Evolutionary conservation across 2,888 invertebrate species (phyloP).

Genomic region (Papilio gigon): DNA sequence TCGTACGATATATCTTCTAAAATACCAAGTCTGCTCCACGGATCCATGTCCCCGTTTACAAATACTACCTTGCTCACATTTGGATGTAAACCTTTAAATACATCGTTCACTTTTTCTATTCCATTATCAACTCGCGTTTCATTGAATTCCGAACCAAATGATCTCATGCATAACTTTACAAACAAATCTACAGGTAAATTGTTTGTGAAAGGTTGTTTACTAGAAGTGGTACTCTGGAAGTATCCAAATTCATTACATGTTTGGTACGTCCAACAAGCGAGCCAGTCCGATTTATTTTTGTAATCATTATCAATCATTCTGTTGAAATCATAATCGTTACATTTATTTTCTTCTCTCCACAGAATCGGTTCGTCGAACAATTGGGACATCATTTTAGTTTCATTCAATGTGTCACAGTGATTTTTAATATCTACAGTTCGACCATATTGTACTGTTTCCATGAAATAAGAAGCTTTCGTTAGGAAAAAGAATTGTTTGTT

Average conservation of each 20-base stretch:
- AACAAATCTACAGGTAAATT: slow-evolving; percentile 71
- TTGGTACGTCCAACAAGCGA: slow-evolving; percentile 85
- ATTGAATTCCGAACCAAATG: slow-evolving; percentile 70
- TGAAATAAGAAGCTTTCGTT: slow-evolving; percentile 57
- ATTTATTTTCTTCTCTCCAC: slow-evolving; percentile 54
- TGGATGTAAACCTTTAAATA: slow-evolving; percentile 76
- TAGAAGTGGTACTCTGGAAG: slow-evolving; percentile 84
- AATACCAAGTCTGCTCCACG: slow-evolving; percentile 81
- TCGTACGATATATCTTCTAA: slow-evolving; percentile 69
- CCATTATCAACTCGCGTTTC: slow-evolving; percentile 63
- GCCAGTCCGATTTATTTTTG: slow-evolving; percentile 53
- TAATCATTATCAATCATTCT: slow-evolving; percentile 53
- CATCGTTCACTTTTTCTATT: slow-evolving; percentile 69
- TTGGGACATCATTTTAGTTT: slow-evolving; percentile 42
- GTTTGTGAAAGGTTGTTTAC: slow-evolving; percentile 82
- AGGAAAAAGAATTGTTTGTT: slow-evolving; percentile 69
- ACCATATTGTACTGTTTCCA: slow-evolving; percentile 66
- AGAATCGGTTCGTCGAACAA: slow-evolving; percentile 50
- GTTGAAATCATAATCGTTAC: slow-evolving; percentile 64
- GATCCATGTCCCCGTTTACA: slow-evolving; percentile 83
- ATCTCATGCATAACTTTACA: slow-evolving; percentile 64
- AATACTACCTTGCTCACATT: slow-evolving; percentile 81
- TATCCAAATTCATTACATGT: slow-evolving; percentile 90
- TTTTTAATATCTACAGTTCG: slow-evolving; percentile 54
- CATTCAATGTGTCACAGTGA: slow-evolving; percentile 55